These are phyloP conservation scores for Frieseomelitta varia DNA, from an alignment of 1,140 invertebrate genomes.

Conservation along the genomic window DNA sequence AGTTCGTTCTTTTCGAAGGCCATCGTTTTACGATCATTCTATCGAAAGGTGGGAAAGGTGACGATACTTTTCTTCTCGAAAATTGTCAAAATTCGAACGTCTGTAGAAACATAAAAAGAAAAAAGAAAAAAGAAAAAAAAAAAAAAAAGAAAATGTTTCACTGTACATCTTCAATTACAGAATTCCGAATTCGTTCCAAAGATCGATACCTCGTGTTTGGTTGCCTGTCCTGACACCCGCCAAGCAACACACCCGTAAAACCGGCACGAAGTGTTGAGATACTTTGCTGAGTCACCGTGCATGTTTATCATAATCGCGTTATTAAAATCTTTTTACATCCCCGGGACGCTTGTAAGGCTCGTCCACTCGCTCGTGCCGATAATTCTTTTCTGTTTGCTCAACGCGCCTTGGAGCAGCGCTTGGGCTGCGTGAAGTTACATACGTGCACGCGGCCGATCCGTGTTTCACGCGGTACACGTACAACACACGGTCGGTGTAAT, in stretches of 20 bases:
- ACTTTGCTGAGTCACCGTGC: not conserved
- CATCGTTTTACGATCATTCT: too few species aligned
- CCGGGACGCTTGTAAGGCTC: not conserved
- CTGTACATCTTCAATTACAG: too few species aligned
- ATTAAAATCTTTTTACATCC: slow-evolving; percentile 6
- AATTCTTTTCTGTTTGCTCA: slow-evolving; percentile 31
- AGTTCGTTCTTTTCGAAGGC: too few species aligned
- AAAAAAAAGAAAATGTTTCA: too few species aligned
- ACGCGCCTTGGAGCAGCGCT: slow-evolving; percentile 2
- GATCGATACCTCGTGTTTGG: too few species aligned
- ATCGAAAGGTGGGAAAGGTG: too few species aligned
- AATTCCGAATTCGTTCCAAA: too few species aligned
- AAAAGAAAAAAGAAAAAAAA: too few species aligned
- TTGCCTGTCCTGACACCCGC: too few species aligned
- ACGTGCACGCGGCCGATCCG: slow-evolving; percentile 25
- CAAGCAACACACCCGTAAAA: not conserved
- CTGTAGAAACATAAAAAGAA: too few species aligned
- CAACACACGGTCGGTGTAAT: slow-evolving; percentile 25
- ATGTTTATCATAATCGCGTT: not conserved
- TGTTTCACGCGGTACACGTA: slow-evolving; percentile 26
- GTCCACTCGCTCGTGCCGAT: not conserved
- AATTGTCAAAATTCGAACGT: too few species aligned
- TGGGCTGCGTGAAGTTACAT: not conserved
- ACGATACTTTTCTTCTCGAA: too few species aligned
- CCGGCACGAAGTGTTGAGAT: not conserved